These are phyloP conservation scores for Myrmecophaga tridactyla DNA, from an alignment of 2,113 vertebrate genomes.

Conservation along the genomic window DNA sequence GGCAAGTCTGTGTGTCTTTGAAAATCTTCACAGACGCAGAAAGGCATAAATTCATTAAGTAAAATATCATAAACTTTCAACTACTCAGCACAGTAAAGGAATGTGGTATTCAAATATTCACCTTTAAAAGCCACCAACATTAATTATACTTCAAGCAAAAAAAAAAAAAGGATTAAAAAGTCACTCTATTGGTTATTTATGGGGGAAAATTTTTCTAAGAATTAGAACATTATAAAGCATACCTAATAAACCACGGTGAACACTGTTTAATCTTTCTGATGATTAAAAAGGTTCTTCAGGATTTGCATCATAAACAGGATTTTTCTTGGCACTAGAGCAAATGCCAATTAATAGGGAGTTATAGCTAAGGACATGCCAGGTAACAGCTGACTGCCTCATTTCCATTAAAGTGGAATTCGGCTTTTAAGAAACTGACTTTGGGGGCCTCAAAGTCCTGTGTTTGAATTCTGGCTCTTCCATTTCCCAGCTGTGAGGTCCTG, in stretches of 20 bases:
- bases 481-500: neutral
- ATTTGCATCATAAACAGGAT: conserved; percentile 25
- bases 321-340: conserved; percentile 18
- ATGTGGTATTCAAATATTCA: conserved; percentile 29
- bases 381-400: neutral
- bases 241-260: conserved; percentile 24
- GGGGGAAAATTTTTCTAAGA: conserved; percentile 41
- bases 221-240: conserved; percentile 38
- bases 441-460: neutral
- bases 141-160: conserved; percentile 8
- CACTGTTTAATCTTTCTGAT: conserved; percentile 31
- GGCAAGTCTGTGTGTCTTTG: neutral
- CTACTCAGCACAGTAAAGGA: neutral
- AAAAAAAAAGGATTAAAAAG: conserved; percentile 48
- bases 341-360: neutral
- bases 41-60: conserved; percentile 20
- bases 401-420: neutral
- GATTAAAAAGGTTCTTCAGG: neutral
- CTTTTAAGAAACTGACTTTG: neutral
- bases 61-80: conserved; percentile 10
- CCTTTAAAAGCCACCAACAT: conserved; percentile 23
- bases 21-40: conserved; percentile 23
- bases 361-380: neutral
- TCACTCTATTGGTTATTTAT: conserved; percentile 29
- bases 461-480: neutral